Conservation (phyloP, 2,797 vertebrate genomes). For the Anisognathus igniventris region DNA sequence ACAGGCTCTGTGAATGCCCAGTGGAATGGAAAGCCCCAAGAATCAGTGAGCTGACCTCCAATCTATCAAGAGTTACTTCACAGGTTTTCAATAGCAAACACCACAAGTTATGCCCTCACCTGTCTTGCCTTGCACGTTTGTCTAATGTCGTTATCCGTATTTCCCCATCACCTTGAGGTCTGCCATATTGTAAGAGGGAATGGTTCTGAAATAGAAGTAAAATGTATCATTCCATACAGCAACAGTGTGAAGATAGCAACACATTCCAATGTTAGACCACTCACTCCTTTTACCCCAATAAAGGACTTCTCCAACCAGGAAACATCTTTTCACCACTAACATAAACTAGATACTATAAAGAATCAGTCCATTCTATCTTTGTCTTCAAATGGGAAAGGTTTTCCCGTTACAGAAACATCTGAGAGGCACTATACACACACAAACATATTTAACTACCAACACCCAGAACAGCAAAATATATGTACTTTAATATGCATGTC, state of each 20-base stretch:
- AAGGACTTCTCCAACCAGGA: background rate
- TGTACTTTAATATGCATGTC: background rate
- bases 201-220: conserved; percentile 83
- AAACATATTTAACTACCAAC: background rate
- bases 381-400: background rate
- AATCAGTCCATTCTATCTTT: background rate
- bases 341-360: background rate
- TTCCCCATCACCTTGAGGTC: conserved; percentile 95
- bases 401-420: background rate
- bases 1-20: background rate
- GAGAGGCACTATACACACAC: background rate
- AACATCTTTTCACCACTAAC: background rate
- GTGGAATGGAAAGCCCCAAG: background rate
- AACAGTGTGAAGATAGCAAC: background rate
- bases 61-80: background rate
- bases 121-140: conserved; percentile 94
- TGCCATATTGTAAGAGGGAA: conserved; percentile 85
- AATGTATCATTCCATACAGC: background rate
- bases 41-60: background rate
- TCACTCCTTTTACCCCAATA: background rate
- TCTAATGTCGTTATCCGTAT: conserved; percentile 90
- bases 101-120: conserved; percentile 75
- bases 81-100: background rate
- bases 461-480: background rate
- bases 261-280: background rate